Evolutionary conservation across 2,888 invertebrate genomes (phyloP), one percentile per base, ranked within the genome.

Genomic region (Thymelicus sylvestris): DNA sequence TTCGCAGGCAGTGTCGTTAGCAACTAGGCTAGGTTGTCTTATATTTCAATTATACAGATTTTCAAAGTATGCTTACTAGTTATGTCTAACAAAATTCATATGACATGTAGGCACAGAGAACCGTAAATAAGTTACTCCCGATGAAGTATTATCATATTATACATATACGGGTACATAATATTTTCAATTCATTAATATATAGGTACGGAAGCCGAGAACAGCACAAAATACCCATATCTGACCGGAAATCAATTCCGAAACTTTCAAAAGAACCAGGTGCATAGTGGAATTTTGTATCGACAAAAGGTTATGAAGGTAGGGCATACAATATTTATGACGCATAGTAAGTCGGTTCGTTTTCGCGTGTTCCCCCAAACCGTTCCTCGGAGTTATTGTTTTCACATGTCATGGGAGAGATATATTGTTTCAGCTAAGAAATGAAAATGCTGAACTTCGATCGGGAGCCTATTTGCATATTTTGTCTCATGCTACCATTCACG

Each of bases 381-480:
- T 81, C 82, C 77, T 76, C 80, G 77, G 81, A 88, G 86, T 87
- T 90, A 89, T 90, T 88, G 89, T 89, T 89, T 89, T 87, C 85
- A 73, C 82, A 75, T 85, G 88, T 86, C 88, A 87, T 78, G 78
- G 7, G 72, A 73, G 78, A 84, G 85, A 88, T 87, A 86, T 88
- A 89, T 88, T 78, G 84, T 80, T 81, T 79, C 78, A 74, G 75
- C 79, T 76, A 83, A 83, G 81, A 83, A 83, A 86, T 83, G 82
- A 83, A 84, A 83, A 79, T 74, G 77, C 78, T 78, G 74, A 74
- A 76, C 71, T 76, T 71, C 71, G 64, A 75, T 76, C 72, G 73
- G 41, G 48, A 75, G 70, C 73, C 66, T 76, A 74, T 72, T 77
- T 74, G 70, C 74, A 63, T 74, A 67, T 66, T 70, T 60, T 61